Base-by-base conservation (phyloP, 1,140 invertebrate genomes). In the Heliconius hermathena region DNA sequence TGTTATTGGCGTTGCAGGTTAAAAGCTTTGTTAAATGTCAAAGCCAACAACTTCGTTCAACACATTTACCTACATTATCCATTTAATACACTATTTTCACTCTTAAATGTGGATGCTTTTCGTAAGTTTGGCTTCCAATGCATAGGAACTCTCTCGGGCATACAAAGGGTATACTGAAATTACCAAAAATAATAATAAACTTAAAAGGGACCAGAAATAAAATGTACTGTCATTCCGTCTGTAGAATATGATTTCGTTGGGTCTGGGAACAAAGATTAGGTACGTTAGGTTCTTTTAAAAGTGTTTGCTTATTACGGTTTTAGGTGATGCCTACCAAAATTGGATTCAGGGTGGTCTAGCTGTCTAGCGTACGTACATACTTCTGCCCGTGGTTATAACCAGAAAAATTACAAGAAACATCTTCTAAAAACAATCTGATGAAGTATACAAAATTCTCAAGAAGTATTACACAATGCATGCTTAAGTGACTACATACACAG, bases 141-240 rank as follows among this genome's bases (percentile, higher is more conserved):
- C 92, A 95, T 94, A 85, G 90, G 90, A 84, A 95, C 93, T 94
- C 94, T 94, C 85, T 94, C 92, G 83, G 94, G 94, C 94, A 95
- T 95, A 95, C 91, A 95, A 90, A 95, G 89, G 89, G 93, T 94
- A 89, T 92, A 95, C 94, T 95, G 92, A 91, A 95, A 95, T 92
- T 90, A 82, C 81, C 85, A 91, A 66, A 66, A 91, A 93, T 90
- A 94, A 94, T 95, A 94, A 90, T 93, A 91, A 91, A 90, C 85
- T 82, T 91, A 92, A 93, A 87, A 90, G 88, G 77, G 80, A 86
- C 81, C 74, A 85, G 82, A 90, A 81, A 86, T 81, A 82, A 85
- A 84, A 83, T 78, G 77, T 77, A 74, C 8, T 33, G 78, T 74
- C 29, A 22, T 77, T 76, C 26, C 70, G 54, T 82, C 73, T 77